Conservation (phyloP, 2,888 invertebrate species). For the Oligia strigilis region DNA sequence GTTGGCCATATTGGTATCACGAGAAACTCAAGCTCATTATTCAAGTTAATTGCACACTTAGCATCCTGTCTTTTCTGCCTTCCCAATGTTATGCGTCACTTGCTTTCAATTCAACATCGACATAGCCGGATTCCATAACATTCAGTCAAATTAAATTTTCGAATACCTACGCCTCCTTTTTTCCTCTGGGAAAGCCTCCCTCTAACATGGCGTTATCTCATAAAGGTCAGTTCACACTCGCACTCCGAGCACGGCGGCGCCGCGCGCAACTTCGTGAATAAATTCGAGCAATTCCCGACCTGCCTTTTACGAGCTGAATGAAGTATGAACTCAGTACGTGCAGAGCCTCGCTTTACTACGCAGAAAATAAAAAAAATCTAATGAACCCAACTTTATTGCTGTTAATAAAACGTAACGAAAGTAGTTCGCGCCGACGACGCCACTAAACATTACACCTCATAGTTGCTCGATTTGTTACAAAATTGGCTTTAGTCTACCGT, state of each 20-base stretch:
- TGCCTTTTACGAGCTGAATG: conserved; percentile 82
- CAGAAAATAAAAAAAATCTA: conserved; percentile 84
- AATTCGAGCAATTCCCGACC: conserved; percentile 80
- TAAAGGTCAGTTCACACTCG: conserved; percentile 67
- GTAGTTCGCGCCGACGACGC: conserved; percentile 71
- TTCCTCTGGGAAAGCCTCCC: conserved; percentile 36
- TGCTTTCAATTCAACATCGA: conserved; percentile 2
- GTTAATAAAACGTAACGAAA: conserved; percentile 81
- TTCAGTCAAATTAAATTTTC: conserved; percentile 56
- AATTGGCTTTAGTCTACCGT: conserved; percentile 56
- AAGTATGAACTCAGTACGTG: conserved; percentile 83
- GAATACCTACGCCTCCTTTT: conserved; percentile 22
- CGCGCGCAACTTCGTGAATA: conserved; percentile 75
- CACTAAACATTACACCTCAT: conserved; percentile 73
- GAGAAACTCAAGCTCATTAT: background rate
- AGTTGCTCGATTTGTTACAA: conserved; percentile 70
- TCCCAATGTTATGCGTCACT: background rate
- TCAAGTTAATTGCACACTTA: background rate
- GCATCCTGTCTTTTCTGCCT: background rate
- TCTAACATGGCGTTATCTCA: conserved; percentile 55
- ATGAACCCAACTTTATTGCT: conserved; percentile 81
- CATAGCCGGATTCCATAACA: conserved; percentile 17
- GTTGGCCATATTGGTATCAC: background rate
- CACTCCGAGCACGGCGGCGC: conserved; percentile 59
- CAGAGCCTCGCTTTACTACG: conserved; percentile 78